Evolutionary conservation across 2,113 vertebrate genomes (phyloP).

Genomic region (Trematocara marginatum): DNA sequence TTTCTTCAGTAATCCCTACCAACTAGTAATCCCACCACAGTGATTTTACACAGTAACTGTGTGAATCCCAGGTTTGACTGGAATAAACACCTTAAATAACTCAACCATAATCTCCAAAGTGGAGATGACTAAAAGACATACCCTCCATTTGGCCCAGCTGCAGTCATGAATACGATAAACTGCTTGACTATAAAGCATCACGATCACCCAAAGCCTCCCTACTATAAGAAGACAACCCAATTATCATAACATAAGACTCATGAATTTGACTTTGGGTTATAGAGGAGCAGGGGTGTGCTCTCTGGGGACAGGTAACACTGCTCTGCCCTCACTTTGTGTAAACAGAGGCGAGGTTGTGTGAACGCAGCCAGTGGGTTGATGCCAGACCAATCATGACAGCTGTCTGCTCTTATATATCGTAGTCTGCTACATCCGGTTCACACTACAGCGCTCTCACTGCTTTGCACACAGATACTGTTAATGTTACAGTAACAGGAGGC

Average conservation of each 20-base stretch:
- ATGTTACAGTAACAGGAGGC: neutral
- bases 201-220: neutral
- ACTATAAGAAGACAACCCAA: neutral
- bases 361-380: neutral
- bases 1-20: too few relatives aligned
- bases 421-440: neutral
- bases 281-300: neutral
- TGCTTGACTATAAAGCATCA: neutral
- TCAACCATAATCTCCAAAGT: neutral
- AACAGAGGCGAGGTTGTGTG: neutral
- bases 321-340: neutral
- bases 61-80: neutral
- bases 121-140: neutral
- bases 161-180: neutral
- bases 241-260: neutral
- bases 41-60: neutral
- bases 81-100: neutral
- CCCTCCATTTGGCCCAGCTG: neutral
- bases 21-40: neutral
- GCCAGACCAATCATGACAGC: slow-evolving; percentile 33
- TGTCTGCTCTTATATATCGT: slow-evolving; percentile 33
- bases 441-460: neutral
- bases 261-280: neutral
- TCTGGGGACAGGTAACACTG: neutral
- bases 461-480: neutral